A percentile compares a stretch with the other conserved stretches of the same genome.
phyloP scores from a whole-genome alignment of 2,113 vertebrate genomes.

The Lipotes vexillifer region DNA sequence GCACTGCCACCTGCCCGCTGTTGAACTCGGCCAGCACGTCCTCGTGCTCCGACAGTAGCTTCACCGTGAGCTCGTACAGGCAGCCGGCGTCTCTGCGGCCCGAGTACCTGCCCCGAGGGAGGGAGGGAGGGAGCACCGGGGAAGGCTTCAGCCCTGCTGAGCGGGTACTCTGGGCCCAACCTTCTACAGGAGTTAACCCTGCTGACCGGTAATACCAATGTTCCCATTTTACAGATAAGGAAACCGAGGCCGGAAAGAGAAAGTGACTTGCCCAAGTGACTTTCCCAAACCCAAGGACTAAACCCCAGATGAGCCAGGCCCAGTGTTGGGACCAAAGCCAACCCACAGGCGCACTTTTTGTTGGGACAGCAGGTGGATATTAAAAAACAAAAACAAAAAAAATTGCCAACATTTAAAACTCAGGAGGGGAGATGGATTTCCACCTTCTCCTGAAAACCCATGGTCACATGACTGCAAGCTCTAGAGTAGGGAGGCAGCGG shows the following conservation, averaged over 20 bases:
- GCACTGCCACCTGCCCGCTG: slow-evolving; percentile 80
- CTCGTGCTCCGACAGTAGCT: slow-evolving; percentile 79
- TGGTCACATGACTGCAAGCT: neutral
- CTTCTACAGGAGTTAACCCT: neutral
- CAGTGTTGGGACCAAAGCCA: neutral
- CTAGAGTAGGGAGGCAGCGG: neutral
- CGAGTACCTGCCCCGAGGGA: slow-evolving; percentile 77
- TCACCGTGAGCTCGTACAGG: slow-evolving; percentile 80
- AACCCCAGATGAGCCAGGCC: neutral
- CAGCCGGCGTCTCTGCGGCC: slow-evolving; percentile 79
- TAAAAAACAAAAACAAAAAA: neutral
- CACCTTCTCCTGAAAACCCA: neutral
- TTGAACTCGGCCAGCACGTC: slow-evolving; percentile 80
- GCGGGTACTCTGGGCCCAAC: neutral
- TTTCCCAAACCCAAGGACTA: neutral
- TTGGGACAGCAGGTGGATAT: neutral
- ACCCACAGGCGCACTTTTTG: neutral
- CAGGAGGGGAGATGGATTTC: neutral
- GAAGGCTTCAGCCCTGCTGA: neutral
- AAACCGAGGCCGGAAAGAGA: neutral
- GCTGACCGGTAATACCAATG: fast-evolving
- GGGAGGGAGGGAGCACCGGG: fast-evolving
- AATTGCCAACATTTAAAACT: neutral
- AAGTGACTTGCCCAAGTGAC: neutral
- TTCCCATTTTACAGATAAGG: neutral